Evolutionary conservation across 2,797 vertebrate species (phyloP).

Genomic region (Sebastolobus alascanus): DNA sequence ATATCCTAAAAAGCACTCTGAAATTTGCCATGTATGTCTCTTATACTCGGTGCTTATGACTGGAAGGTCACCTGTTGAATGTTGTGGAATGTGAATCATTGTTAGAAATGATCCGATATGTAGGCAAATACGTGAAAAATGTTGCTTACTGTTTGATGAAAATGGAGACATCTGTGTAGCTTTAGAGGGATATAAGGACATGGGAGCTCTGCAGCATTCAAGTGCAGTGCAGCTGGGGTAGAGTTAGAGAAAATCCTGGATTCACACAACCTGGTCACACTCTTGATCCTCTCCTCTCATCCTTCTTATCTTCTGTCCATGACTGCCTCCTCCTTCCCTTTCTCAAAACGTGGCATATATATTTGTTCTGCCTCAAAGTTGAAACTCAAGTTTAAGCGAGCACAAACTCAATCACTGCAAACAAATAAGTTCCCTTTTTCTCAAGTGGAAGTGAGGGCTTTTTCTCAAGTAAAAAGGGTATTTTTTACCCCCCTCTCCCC

Average conservation of each 20-base stretch:
- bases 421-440: constrained; percentile 69
- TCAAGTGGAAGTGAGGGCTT: constrained; percentile 53
- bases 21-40: background rate
- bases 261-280: constrained; percentile 54
- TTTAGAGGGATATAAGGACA: constrained; percentile 29
- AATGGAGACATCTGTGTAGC: constrained; percentile 28
- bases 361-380: constrained; percentile 69
- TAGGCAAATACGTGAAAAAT: background rate
- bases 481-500: constrained; percentile 22
- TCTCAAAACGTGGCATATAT: constrained; percentile 42
- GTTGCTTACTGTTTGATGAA: constrained; percentile 3
- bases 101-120: background rate
- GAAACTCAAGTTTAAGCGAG: constrained; percentile 68
- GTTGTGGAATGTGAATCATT: background rate
- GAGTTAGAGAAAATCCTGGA: constrained; percentile 51
- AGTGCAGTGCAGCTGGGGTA: constrained; percentile 11
- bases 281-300: constrained; percentile 43
- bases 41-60: background rate
- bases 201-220: constrained; percentile 20
- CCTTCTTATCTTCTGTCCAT: constrained; percentile 39
- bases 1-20: background rate
- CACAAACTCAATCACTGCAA: constrained; percentile 79
- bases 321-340: constrained; percentile 19
- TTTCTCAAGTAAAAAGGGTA: constrained; percentile 48
- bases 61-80: background rate